Evolutionary conservation across 2,888 invertebrate species (phyloP), one percentile per base, ranked within the genome.

Genomic region (Neoitamus cyanurus): DNA sequence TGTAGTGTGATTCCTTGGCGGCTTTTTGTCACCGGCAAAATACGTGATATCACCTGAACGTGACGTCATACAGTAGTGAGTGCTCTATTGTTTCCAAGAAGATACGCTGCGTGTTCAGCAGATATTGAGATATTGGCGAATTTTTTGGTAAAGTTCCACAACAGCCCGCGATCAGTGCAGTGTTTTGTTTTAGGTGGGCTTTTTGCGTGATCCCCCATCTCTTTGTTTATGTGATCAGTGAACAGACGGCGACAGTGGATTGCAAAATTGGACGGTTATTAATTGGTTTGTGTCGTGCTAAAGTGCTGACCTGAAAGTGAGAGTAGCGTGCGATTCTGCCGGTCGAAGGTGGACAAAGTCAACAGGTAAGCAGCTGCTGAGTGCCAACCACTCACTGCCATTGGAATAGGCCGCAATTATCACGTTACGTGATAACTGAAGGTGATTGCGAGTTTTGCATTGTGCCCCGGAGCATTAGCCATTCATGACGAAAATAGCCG

Each of bases 181-280:
- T 42, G n/a, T 42, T 13, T 2, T 42, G n/a, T 42, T 42, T 42
- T 42, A n/a, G 15, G n/a, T 42, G n/a, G 42, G 13, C n/a, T 42
- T n/a, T 25, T n/a, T 42, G 31, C 5, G 58, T 30, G 78, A 80
- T 80, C 37, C 6, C 5, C 28, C 31, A 28, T 30, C 9, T 48
- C 48, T 58, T 80, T 58, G 78, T 80, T 46, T 46, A 20, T 20
- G 58, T 77, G 78, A 58, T 80, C 58, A 31, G 75, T 75, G 73
- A 58, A 58, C 58, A 15, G 25, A 34, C 20, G 37, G 77, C n/a
- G 48, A 80, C 78, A 80, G 78, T 80, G 48, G 36, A 20, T 20
- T 80, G 58, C 58, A 31, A 34, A 80, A 58, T 34, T 80, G n/a
- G 1, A 9, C 31, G 15, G 4, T 20, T 58, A 25, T 34, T 73